Evolutionary conservation across 2,888 invertebrate species (phyloP), one percentile per base, ranked within the genome.

Genomic region (Nomada hirtipes): DNA sequence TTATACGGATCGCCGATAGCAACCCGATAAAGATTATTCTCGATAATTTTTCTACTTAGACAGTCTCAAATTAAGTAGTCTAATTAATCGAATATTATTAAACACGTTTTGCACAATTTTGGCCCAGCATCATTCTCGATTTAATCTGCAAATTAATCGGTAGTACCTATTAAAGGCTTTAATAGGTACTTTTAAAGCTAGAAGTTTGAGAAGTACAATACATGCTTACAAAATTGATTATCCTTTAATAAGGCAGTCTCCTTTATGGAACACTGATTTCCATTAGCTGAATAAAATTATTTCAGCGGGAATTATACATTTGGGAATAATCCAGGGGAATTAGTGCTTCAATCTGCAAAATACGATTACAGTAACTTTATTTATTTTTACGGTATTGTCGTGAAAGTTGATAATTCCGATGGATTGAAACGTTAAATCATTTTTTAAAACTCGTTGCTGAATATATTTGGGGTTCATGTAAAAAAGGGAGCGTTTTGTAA

Each of bases 1-100:
- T 59, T 70, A 50, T 50, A 50, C 29, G 60, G 20, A 36, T 60
- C 59, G 10, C 47, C 50, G 36, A 60, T 60, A 20, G 50, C 29
- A n/a, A 60, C 20, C 36, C 29, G 60, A 60, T 70, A 29, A 36
- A 29, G 36, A 70, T 20, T 70, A 23, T 18, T 29, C 47, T 1
- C 13, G 7, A 47, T 47, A 13, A 9, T 20, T 15, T 20, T 20
- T 55, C 20, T 10, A 55, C 55, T 20, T 55, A 20, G 10, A n/a
- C 20, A 20, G 29, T 7, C n/a, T 7, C 20, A 55, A 55, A 10
- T 55, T 10, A n/a, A 20, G 15, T 47, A 15, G 3, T 4, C 13
- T 10, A 47, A 47, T 47, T 47, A 47, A 47, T 47, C 15, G 47
- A 47, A 15, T 47, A 47, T 47, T 47, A 47, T 47, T 20, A 20